A percentile compares a stretch with the other conserved stretches of the same genome.
These are phyloP conservation scores for Cyprinodon tularosa DNA, from an alignment of 2,113 vertebrate genomes.

Conservation along the genomic window DNA sequence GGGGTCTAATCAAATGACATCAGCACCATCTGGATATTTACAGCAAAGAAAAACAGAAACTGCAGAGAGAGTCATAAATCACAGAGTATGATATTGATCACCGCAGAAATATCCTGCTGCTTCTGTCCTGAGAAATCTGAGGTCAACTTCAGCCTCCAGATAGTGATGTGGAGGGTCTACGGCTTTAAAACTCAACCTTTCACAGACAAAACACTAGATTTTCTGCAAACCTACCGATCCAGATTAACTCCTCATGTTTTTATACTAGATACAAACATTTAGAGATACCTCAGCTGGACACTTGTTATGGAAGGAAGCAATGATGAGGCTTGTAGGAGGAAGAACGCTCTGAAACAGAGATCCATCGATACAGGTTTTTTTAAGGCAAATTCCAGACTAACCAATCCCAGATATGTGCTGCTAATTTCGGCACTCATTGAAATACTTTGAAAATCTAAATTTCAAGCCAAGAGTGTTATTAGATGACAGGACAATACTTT, in stretches of 20 bases:
- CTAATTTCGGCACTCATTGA: too few species aligned
- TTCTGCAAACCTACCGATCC: background rate
- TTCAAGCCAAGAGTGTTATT: too few species aligned
- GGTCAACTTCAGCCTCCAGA: constrained; percentile 44
- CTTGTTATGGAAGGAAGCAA: too few species aligned
- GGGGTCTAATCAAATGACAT: constrained; percentile 17
- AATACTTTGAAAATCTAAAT: too few species aligned
- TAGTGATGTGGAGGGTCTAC: constrained; percentile 23
- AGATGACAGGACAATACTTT: too few species aligned
- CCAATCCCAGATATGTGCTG: too few species aligned
- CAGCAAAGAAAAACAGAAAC: constrained; percentile 38
- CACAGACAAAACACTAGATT: background rate
- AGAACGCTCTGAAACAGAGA: too few species aligned
- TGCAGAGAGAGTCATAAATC: constrained; percentile 43
- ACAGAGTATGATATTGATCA: constrained; percentile 28
- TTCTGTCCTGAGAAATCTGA: constrained; percentile 25
- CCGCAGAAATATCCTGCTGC: constrained; percentile 28
- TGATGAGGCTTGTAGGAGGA: too few species aligned
- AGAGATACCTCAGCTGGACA: background rate
- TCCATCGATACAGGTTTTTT: too few species aligned
- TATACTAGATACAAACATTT: background rate
- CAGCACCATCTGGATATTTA: constrained; percentile 15
- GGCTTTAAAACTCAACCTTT: constrained; percentile 17
- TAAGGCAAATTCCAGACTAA: too few species aligned
- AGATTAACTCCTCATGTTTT: background rate